These are phyloP conservation scores for Macropodus opercularis DNA, from an alignment of 2,797 vertebrate genomes.

Conservation along the genomic window DNA sequence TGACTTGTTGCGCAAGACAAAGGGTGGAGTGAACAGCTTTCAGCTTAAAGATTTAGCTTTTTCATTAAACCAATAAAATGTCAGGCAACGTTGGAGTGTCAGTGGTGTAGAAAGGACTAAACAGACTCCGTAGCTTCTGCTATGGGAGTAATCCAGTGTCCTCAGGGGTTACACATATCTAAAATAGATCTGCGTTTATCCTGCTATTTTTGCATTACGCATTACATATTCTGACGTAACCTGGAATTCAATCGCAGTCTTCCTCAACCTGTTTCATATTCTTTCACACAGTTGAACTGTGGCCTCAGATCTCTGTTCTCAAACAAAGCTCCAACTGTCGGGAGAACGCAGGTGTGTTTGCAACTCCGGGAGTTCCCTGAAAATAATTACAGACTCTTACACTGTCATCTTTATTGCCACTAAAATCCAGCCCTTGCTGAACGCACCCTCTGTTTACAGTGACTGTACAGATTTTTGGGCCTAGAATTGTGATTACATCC, in stretches of 20 bases:
- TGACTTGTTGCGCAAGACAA: too few relatives aligned
- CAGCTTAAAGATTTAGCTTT: too few relatives aligned
- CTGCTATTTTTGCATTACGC: conserved; percentile 36
- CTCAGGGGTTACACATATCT: background rate
- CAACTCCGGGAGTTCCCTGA: conserved; percentile 53
- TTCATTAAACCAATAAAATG: conserved; percentile 11
- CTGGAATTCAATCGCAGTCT: conserved; percentile 35
- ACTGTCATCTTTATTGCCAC: conserved; percentile 61
- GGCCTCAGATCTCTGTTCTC: conserved; percentile 21
- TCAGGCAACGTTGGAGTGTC: too few relatives aligned
- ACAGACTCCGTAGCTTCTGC: background rate
- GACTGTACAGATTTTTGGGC: conserved; percentile 13
- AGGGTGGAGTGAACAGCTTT: too few relatives aligned
- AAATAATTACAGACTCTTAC: conserved; percentile 58
- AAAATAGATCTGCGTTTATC: background rate
- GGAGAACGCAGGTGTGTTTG: conserved; percentile 68
- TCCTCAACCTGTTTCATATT: conserved; percentile 45
- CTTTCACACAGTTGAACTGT: background rate
- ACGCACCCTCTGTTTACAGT: conserved; percentile 48
- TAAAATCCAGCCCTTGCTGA: conserved; percentile 39
- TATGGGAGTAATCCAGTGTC: background rate
- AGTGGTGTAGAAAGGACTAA: background rate
- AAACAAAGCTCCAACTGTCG: conserved; percentile 63
- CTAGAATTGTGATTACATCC: conserved; percentile 14
- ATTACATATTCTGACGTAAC: conserved; percentile 17